Evolutionary conservation across 2,888 invertebrate species (phyloP), one percentile per base, ranked within the genome.

Genomic region (Unio delphinus): DNA sequence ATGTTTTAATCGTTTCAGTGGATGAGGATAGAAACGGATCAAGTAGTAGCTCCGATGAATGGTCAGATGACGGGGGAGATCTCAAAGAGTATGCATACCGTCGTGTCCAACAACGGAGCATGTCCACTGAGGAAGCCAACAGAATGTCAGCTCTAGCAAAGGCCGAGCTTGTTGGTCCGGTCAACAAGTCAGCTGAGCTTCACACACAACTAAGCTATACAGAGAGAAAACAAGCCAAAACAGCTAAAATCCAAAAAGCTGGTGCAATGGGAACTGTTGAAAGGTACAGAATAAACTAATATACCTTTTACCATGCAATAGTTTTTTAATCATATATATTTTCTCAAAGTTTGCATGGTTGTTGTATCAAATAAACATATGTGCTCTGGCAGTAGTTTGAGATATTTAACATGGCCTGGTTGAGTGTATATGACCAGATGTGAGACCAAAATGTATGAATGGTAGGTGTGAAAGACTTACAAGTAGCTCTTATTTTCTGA

Each of bases 121-220:
- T 77, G 68, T 77, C 78, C 8, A 70, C 75, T 26, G 78, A 78
- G 23, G 77, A 75, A 55, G 76, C 72, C 2, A 75, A 78, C 59
- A 70, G 74, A 64, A 73, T 70, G 26, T 45, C 45, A 0, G 45
- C 45, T 45, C 3, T 45, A 18, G 62, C 68, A n/a, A 69, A 71
- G 2, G 69, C 74, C 23, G 83, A 82, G 60, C 80, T 84, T 59
- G 74, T 80, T 20, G 83, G 82, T 4, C 84, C 83, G 0, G 76
- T 84, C 7, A 84, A 83, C n/a, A 78, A 76, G 45, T 77, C 85
- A 4, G 83, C 80, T 28, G 81, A 86, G 55, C 75, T 87, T 54
- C 86, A 88, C 68, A 70, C 83, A 30, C 86, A 86, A 20, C 72
- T 79, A 26, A 85, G 84, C 65, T 87, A 87, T 70, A 76, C 82